phyloP scores from a whole-genome alignment of 2,797 vertebrate species.

The Acipenser ruthenus region DNA sequence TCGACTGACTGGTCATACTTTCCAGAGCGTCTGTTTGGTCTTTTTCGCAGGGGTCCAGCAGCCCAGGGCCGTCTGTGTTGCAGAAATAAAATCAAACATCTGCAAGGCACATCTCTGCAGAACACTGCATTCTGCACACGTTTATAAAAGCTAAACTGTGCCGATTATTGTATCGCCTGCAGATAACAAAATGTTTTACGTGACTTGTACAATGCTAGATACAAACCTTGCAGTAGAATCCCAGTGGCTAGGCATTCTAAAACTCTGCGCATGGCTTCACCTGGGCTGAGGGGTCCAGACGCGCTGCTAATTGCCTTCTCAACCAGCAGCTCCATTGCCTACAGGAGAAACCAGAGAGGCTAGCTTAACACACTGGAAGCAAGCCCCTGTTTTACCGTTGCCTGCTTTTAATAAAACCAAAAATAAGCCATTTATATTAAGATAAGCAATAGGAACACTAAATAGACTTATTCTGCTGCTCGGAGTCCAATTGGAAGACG shows the following conservation, averaged over 20 bases:
- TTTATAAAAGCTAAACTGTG: not conserved
- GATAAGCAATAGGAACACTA: too few relatives aligned
- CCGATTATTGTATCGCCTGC: not conserved
- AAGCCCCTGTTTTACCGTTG: too few relatives aligned
- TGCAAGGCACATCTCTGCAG: not conserved
- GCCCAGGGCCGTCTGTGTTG: slow-evolving; percentile 62
- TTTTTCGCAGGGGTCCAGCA: slow-evolving; percentile 73
- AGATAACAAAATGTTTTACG: not conserved
- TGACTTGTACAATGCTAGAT: not conserved
- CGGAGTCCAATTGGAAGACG: too few relatives aligned
- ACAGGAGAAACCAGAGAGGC: not conserved
- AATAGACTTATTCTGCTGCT: too few relatives aligned
- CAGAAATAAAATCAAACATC: not conserved
- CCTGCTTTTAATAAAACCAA: too few relatives aligned
- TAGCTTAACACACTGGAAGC: too few relatives aligned
- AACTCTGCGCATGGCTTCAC: slow-evolving; percentile 60
- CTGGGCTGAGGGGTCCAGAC: slow-evolving; percentile 48
- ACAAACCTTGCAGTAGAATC: slow-evolving; percentile 57
- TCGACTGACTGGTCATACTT: slow-evolving; percentile 52
- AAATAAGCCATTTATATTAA: too few relatives aligned
- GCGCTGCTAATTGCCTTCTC: slow-evolving; percentile 67
- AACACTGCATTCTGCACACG: not conserved
- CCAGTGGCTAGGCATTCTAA: slow-evolving; percentile 64
- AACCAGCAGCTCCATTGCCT: slow-evolving; percentile 67
- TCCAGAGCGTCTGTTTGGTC: slow-evolving; percentile 54